Conservation (phyloP, 2,113 vertebrate genomes). For the Ploceus nigricollis region DNA sequence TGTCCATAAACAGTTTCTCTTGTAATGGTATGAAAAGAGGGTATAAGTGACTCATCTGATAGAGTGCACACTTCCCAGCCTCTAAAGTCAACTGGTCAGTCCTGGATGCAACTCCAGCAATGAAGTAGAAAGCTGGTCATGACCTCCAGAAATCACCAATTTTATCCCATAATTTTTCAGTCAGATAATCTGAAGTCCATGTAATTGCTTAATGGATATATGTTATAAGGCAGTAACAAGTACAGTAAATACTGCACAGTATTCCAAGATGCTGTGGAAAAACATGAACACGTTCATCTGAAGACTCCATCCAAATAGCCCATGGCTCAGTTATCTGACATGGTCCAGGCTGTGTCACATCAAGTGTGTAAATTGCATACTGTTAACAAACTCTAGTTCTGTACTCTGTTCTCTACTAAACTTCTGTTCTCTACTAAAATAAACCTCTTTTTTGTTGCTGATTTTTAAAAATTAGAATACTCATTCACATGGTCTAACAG, state of each 20-base stretch:
- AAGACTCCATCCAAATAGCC: neutral
- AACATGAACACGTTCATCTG: neutral
- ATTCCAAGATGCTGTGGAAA: neutral
- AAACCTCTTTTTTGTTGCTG: neutral
- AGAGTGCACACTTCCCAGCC: neutral
- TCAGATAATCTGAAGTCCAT: neutral
- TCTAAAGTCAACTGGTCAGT: neutral
- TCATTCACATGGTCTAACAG: neutral
- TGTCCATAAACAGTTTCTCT: neutral
- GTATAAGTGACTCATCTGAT: neutral
- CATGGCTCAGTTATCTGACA: neutral
- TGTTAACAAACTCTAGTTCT: neutral
- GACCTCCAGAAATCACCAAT: neutral
- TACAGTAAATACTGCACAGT: neutral
- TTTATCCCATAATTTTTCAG: neutral
- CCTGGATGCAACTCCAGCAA: neutral
- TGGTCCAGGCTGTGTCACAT: neutral
- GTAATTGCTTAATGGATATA: neutral
- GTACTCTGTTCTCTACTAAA: neutral
- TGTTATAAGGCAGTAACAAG: neutral
- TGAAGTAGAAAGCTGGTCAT: neutral
- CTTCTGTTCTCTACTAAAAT: neutral
- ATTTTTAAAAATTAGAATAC: neutral
- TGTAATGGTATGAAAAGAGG: neutral
- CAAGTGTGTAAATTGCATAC: neutral